Evolutionary conservation across 2,888 invertebrate species (phyloP).

Genomic region (Tubulanus polymorphus): DNA sequence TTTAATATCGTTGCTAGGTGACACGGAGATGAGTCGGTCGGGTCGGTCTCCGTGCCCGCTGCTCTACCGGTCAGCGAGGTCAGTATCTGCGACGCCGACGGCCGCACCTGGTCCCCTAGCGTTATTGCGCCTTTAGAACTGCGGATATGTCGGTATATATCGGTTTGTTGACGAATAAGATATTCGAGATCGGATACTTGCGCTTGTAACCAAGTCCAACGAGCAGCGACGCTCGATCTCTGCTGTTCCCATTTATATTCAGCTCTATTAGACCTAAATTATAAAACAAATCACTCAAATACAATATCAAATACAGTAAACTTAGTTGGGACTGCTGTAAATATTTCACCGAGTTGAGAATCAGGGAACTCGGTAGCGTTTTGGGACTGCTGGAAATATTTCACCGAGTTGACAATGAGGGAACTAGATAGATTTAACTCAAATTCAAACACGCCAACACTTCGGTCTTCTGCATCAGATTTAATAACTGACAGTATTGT

Average conservation of each 20-base stretch:
- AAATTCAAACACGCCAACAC: too few relatives aligned
- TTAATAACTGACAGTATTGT: too few relatives aligned
- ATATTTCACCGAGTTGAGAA: too few relatives aligned
- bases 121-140: slow-evolving; percentile 62
- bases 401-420: too few relatives aligned
- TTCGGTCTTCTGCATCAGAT: too few relatives aligned
- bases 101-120: slow-evolving; percentile 44
- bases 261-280: slow-evolving; percentile 54
- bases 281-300: background rate
- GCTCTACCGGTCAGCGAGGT: slow-evolving; percentile 4
- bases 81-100: slow-evolving; percentile 26
- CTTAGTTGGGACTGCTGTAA: too few relatives aligned
- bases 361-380: too few relatives aligned
- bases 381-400: too few relatives aligned
- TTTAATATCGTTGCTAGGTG: slow-evolving; percentile 40
- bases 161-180: slow-evolving; percentile 81
- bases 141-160: slow-evolving; percentile 63
- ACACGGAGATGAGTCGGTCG: slow-evolving; percentile 31
- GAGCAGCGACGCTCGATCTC: slow-evolving; percentile 75
- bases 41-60: slow-evolving; percentile 9
- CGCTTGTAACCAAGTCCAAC: slow-evolving; percentile 90
- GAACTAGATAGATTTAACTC: too few relatives aligned
- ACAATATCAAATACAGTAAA: background rate
- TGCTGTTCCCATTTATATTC: slow-evolving; percentile 61
- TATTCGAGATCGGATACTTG: slow-evolving; percentile 89